phyloP scores from a whole-genome alignment of 1,140 invertebrate species.

The Drosophila subobscura region DNA sequence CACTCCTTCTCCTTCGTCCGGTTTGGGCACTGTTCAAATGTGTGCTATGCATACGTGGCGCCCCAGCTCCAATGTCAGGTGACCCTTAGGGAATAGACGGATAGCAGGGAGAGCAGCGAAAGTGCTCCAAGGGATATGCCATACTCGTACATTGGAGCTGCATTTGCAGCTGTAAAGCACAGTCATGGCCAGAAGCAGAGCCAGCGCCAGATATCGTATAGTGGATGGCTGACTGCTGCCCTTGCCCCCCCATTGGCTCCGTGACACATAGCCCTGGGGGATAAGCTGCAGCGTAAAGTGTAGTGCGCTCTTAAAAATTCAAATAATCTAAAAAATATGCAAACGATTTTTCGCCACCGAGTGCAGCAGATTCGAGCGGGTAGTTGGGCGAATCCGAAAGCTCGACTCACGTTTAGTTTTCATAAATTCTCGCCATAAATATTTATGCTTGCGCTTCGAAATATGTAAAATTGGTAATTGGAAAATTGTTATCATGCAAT shows the following conservation, averaged over 20 bases:
- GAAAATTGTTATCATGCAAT: constrained; percentile 75
- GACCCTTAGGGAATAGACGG: constrained; percentile 23
- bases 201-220: background rate
- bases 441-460: constrained; percentile 71
- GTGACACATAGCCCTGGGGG: constrained; percentile 71
- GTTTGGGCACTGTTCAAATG: background rate
- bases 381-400: constrained; percentile 18
- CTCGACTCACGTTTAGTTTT: constrained; percentile 73
- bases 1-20: constrained; percentile 7
- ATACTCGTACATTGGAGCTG: background rate
- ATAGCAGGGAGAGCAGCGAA: constrained; percentile 28
- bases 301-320: constrained; percentile 73
- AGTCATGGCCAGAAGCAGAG: constrained; percentile 8
- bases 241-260: constrained; percentile 18
- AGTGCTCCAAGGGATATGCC: constrained; percentile 16
- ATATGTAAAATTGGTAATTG: constrained; percentile 81
- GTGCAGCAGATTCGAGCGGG: constrained; percentile 20
- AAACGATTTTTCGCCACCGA: constrained; percentile 38
- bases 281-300: constrained; percentile 58
- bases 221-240: constrained; percentile 6
- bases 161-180: constrained; percentile 7
- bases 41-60: constrained; percentile 25
- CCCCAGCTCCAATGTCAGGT: constrained; percentile 36
- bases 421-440: constrained; percentile 79
- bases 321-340: constrained; percentile 79